Percentiles rank a stretch among this genome's conserved stretches.
Evolutionary conservation across 2,113 vertebrate species (phyloP).

Genomic region (Melanotaenia duboulayi): DNA sequence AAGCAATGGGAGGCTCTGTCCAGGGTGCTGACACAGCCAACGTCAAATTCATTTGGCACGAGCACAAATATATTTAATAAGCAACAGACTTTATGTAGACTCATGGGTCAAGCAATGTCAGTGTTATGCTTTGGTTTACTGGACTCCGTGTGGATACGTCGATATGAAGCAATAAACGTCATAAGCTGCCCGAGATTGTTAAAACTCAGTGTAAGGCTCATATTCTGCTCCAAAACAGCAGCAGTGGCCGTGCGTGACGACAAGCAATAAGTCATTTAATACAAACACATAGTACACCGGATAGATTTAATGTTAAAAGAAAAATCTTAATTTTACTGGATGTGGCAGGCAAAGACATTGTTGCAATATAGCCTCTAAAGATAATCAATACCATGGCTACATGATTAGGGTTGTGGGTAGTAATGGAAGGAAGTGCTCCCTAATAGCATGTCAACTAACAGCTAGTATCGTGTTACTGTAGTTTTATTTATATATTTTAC

Average conservation of each 20-base stretch:
- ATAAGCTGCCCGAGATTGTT: not conserved
- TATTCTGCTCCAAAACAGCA: not conserved
- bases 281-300: no score
- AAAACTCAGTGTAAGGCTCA: not conserved
- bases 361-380: conserved; percentile 30
- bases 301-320: not conserved
- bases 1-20: conserved; percentile 40
- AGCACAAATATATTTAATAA: conserved; percentile 25
- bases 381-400: conserved; percentile 65
- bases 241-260: not conserved
- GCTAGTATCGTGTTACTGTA: conserved; percentile 15
- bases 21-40: conserved; percentile 48
- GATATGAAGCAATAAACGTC: conserved; percentile 6
- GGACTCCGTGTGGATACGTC: conserved; percentile 6
- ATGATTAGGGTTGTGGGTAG: conserved; percentile 51
- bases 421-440: conserved; percentile 74
- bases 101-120: conserved; percentile 32
- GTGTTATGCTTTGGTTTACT: not conserved
- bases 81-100: conserved; percentile 6
- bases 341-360: conserved; percentile 6
- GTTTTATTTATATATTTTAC: no score
- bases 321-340: conserved; percentile 2
- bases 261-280: not conserved
- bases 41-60: conserved; percentile 7
- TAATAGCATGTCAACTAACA: conserved; percentile 55